Conservation (phyloP, 2,888 invertebrate species). For the Sminthurinus aureus region DNA sequence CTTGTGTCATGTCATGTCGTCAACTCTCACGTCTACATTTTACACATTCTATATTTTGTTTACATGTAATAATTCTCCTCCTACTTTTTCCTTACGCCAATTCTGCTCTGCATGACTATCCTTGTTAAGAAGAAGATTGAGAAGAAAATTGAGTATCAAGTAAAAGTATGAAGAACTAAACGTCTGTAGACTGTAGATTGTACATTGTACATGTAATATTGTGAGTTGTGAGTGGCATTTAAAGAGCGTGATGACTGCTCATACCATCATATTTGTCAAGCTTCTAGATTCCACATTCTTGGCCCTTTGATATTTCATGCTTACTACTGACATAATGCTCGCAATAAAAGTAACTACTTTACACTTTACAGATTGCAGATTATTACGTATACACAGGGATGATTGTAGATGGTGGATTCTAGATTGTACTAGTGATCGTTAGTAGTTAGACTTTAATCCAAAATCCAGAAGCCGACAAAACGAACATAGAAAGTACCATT, state of each 20-base stretch:
- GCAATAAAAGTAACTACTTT: no score
- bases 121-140: not conserved
- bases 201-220: not conserved
- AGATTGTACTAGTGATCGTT: no score
- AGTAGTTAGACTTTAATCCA: no score
- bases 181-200: not conserved
- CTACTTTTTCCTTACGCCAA: not conserved
- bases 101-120: not conserved
- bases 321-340: no score
- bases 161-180: no score
- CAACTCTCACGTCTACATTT: not conserved
- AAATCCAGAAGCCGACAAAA: no score
- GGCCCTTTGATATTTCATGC: no score
- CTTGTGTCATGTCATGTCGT: slow-evolving; percentile 9
- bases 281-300: not conserved
- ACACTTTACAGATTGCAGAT: no score
- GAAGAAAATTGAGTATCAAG: not conserved
- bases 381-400: no score
- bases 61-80: not conserved
- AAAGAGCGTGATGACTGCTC: slow-evolving; percentile 33
- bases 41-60: not conserved
- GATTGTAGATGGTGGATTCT: no score
- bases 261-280: slow-evolving; percentile 40
- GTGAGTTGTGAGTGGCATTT: slow-evolving; percentile 21
- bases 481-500: no score